Evolutionary conservation across 2,888 invertebrate genomes (phyloP).

Genomic region (Caradrina clavipalpis): DNA sequence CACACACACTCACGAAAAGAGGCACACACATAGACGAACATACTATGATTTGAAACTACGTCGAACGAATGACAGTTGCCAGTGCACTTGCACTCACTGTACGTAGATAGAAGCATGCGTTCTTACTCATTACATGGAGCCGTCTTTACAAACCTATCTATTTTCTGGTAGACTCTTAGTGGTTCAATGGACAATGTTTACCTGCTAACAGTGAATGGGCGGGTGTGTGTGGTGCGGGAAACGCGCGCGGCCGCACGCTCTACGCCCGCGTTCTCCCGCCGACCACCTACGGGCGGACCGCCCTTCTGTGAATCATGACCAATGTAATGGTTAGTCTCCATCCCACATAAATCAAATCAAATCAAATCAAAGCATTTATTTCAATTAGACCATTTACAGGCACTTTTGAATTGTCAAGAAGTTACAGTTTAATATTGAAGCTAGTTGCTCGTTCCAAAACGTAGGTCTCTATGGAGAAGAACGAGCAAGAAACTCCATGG

Average conservation of each 20-base stretch:
- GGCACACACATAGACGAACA: not conserved
- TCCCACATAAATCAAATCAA: not conserved
- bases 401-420: no score
- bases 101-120: no score
- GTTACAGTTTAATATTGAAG: no score
- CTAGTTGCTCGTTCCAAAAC: no score
- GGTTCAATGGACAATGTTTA: conserved; percentile 65
- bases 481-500: no score
- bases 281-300: conserved; percentile 89
- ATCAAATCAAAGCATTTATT: no score
- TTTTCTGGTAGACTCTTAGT: not conserved
- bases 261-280: conserved; percentile 90
- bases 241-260: conserved; percentile 87
- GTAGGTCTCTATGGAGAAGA: no score
- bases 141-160: not conserved
- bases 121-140: no score
- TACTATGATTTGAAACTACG: no score
- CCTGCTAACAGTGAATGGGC: conserved; percentile 92
- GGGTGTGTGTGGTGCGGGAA: conserved; percentile 90
- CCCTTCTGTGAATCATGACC: conserved; percentile 79
- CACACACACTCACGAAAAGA: no score
- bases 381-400: no score
- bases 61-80: not conserved
- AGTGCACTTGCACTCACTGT: no score
- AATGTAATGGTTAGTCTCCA: conserved; percentile 5